Base-by-base conservation (phyloP, 2,888 invertebrate species). In the Aquatica leii region DNA sequence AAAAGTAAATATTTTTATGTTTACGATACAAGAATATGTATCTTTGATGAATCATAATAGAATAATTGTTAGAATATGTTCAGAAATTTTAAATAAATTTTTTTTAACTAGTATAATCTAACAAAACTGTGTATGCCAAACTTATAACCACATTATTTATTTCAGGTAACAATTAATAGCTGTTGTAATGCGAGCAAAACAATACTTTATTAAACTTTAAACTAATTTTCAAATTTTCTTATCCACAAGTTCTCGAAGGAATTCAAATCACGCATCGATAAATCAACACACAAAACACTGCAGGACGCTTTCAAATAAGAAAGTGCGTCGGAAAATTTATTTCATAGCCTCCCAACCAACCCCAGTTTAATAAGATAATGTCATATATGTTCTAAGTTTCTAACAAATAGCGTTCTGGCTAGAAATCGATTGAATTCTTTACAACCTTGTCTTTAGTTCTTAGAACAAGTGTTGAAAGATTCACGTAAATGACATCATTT, bases 321-420 rank as follows among this genome's bases (percentile, higher is more conserved):
- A 77, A 76, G 75, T 76, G 76, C 75, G 77, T 76, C 75, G 71
- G 75, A 73, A 76, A 76, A 78, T 76, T 78, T 78, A 78, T 78
- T 78, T 77, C 76, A 78, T 75, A 73, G 77, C 76, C 76, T 75
- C 76, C 76, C 77, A 78, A 78, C 76, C 77, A 78, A 76, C 75
- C 74, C 72, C 67, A 69, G 73, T 77, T 77, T 78, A 78, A 78
- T 78, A 78, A 78, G 77, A 77, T 76, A 77, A 76, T 77, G 76
- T 76, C 76, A 75, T 74, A 74, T 73, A 76, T 74, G 75, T 74
- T 74, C 70, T 70, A 70, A 72, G 71, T 71, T 71, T 60, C 71
- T 74, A 76, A 76, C 74, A 75, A 75, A 77, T 77, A 71, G 76
- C 74, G 69, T 73, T 71, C 73, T 67, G 62, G 67, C 74, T 72